phyloP scores from a whole-genome alignment of 1,140 invertebrate species.

The Lepeophtheirus salmonis region DNA sequence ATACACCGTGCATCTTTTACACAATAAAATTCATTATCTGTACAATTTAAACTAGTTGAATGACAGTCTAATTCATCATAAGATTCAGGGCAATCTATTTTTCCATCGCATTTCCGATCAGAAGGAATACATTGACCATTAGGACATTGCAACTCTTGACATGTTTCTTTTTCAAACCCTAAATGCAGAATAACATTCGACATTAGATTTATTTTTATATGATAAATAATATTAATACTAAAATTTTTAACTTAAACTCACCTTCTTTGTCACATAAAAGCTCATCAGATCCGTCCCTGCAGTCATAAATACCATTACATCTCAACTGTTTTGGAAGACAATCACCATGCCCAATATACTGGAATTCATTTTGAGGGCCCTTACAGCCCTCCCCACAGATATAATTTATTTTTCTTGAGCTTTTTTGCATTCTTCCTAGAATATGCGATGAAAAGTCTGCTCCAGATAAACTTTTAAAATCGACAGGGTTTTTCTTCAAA shows the following conservation, averaged over 20 bases:
- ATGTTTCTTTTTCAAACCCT: not conserved
- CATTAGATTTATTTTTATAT: not conserved
- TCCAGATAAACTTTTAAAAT: not conserved
- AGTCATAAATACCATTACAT: constrained; percentile 27
- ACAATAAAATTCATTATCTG: not conserved
- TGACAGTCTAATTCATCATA: constrained; percentile 30
- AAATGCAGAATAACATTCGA: not conserved
- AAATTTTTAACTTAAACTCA: too few species aligned
- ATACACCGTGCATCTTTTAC: constrained; percentile 35
- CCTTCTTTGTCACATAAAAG: not conserved
- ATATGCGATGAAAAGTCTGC: not conserved
- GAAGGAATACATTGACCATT: constrained; percentile 38
- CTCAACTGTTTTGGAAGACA: constrained; percentile 24
- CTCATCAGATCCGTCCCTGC: constrained; percentile 27
- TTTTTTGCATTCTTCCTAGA: not conserved
- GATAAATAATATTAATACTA: too few species aligned
- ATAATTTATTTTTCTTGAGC: not conserved
- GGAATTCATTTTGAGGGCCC: constrained; percentile 15
- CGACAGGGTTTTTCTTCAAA: not conserved
- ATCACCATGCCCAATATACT: constrained; percentile 20
- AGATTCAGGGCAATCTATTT: constrained; percentile 28
- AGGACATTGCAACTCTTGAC: constrained; percentile 19
- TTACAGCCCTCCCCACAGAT: not conserved
- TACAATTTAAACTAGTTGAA: not conserved
- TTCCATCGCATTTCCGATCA: constrained; percentile 29